phyloP scores from a whole-genome alignment of 2,797 vertebrate genomes.

The Protonibea diacanthus region DNA sequence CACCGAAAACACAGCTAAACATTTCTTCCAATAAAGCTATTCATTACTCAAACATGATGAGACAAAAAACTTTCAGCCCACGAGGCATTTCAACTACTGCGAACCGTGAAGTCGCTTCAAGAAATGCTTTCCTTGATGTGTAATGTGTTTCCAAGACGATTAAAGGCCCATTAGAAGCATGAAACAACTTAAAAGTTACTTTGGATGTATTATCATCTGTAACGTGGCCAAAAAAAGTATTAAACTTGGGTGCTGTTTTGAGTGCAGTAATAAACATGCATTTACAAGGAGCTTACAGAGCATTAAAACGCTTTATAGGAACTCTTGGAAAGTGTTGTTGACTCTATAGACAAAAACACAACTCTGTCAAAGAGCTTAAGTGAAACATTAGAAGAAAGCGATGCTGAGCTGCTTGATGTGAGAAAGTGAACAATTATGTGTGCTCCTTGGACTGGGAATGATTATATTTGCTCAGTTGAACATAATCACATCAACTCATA shows the following conservation, averaged over 20 bases:
- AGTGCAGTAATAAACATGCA: slow-evolving; percentile 42
- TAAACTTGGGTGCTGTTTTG: slow-evolving; percentile 20
- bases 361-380: slow-evolving; percentile 23
- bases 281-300: slow-evolving; percentile 58
- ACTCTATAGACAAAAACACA: slow-evolving; percentile 16
- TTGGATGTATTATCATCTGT: slow-evolving; percentile 23
- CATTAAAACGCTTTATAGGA: slow-evolving; percentile 56
- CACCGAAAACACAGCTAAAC: slow-evolving; percentile 44
- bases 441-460: slow-evolving; percentile 36
- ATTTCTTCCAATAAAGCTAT: slow-evolving; percentile 42
- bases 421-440: slow-evolving; percentile 61
- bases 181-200: slow-evolving; percentile 12
- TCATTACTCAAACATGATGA: slow-evolving; percentile 54
- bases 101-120: slow-evolving; percentile 22
- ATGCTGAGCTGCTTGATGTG: slow-evolving; percentile 51
- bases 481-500: slow-evolving; percentile 79
- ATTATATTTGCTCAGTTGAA: slow-evolving; percentile 75
- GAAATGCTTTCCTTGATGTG: slow-evolving; percentile 21
- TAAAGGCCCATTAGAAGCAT: not conserved
- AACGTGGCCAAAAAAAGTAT: not conserved
- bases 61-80: slow-evolving; percentile 53
- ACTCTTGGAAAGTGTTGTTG: slow-evolving; percentile 15
- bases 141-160: slow-evolving; percentile 22
- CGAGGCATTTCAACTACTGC: slow-evolving; percentile 35
- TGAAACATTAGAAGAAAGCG: slow-evolving; percentile 31